Evolutionary conservation across 2,797 vertebrate species (phyloP), one percentile per base, ranked within the genome.

Genomic region (Ibycter americanus): DNA sequence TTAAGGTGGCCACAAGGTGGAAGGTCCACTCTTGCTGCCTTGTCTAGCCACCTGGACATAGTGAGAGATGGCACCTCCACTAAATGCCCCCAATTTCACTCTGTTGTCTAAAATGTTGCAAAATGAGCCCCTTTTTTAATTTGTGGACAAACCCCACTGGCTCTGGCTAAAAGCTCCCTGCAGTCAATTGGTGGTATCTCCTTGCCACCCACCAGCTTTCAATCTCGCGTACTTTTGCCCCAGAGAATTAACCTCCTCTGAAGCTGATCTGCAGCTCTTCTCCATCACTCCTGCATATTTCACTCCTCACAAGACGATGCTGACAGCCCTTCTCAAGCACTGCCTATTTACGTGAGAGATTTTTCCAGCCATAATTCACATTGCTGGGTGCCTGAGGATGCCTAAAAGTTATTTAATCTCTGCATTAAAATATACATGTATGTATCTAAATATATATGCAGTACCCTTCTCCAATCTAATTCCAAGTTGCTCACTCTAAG

Each of bases 381-480:
- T 90, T 82, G 56, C 88, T 80, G 34, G 40, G 52, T 77, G 79
- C 72, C 71, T 91, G 71, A 90, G 77, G 20, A 79, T 10, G 42
- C 31, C 59, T 85, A 25, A 36, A 86, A 95, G 44, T 95, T 93
- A 88, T 27, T 90, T 93, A 92, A 71, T 93, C 59, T 94, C 56
- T 87, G 90, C 81, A 79, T 92, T 92, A 38, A 87, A n/a, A 77
- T 26, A n/a, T 17, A 79, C 20, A 65, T 34, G 32, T n/a, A 15
- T 32, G 19, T 31, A 15, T 44, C 18, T 70, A 77, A 20, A 65
- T 34, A 32, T n/a, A 15, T 32, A 22, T 89, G 72, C 63, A 88
- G 78, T 83, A 91, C 78, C 36, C 85, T 83, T 93, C 73, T 85
- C 68, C 76, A 78, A 72, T 90, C 42, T 66, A 97, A 97, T 95